Base-by-base conservation (phyloP, 2,797 vertebrate genomes). In the Gymnodraco acuticeps region DNA sequence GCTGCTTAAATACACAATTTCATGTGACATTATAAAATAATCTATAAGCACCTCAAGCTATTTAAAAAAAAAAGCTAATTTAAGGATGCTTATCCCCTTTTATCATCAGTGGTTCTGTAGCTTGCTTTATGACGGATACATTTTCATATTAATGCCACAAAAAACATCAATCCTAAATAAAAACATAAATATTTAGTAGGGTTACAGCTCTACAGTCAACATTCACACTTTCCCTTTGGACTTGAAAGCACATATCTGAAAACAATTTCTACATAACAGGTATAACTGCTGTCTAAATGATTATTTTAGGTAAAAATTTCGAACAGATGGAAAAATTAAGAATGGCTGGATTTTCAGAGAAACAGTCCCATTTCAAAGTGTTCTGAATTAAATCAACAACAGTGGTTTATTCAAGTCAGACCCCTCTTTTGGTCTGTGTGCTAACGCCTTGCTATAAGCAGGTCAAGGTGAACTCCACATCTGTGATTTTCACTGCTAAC, bases 381-480 rank as follows among this genome's bases (percentile, higher is more conserved):
- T n/a, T 55, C 31, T 53, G 46, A 74, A 64, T 80, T 42, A 74
- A 70, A 56, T 66, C 61, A 51, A 41, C 33, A 38, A 38, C 31
- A 54, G 73, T 27, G 42, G 38, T 70, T 51, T 68, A 55, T 56
- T 54, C 16, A 33, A 45, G 42, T 27, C 27, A 58, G 77, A 52
- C 73, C 63, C 46, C 31, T 56, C 17, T 67, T 81, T 50, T 56
- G 55, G 46, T 86, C 68, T 71, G 61, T 58, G 53, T 56, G 60
- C 73, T 81, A 69, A 84, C 50, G 55, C 47, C 33, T 67, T 68
- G 75, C 61, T 74, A 48, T 67, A 85, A 83, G 74, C 84, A 84
- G 88, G 89, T 88, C 91, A 91, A 92, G 90, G 87, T 91, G 87
- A 90, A 77, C 86, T 81, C 77, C 83, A 88, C 85, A 89, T 88